Evolutionary conservation across 2,888 invertebrate species (phyloP).

Genomic region (Penaeus monodon): DNA sequence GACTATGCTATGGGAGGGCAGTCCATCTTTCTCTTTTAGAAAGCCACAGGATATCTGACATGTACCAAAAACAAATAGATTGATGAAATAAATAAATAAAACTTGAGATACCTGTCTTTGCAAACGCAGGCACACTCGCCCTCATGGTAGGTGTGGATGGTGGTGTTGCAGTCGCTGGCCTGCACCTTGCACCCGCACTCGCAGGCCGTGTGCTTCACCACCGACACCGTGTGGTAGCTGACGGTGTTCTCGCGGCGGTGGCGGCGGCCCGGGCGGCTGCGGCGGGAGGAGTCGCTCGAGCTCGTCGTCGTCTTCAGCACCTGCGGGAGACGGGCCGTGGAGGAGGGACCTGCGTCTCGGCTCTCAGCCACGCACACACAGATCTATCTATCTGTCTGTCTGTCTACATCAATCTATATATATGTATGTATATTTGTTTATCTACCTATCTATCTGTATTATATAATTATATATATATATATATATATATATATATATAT

Average conservation of each 20-base stretch:
- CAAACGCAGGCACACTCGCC: constrained; percentile 61
- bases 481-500: too few species aligned
- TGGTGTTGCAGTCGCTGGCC: constrained; percentile 51
- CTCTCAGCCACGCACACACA: too few species aligned
- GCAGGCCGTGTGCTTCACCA: constrained; percentile 49
- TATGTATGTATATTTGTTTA: too few species aligned
- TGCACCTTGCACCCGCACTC: constrained; percentile 54
- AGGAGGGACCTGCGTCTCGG: neutral
- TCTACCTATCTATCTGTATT: too few species aligned
- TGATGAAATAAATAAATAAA: neutral
- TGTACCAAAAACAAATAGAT: neutral
- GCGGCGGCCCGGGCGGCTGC: constrained; percentile 1
- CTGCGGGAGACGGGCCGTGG: neutral
- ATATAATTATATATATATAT: too few species aligned
- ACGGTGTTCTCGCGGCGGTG: constrained; percentile 21
- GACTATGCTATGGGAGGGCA: too few species aligned
- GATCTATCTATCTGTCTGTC: too few species aligned
- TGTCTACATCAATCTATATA: too few species aligned
- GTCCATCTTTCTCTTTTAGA: too few species aligned
- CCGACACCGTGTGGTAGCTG: constrained; percentile 33
- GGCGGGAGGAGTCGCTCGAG: too few species aligned
- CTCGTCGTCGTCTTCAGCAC: constrained; percentile 26
- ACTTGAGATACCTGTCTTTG: constrained; percentile 50
- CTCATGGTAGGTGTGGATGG: constrained; percentile 53
- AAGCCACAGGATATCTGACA: neutral